phyloP scores from a whole-genome alignment of 1,140 invertebrate genomes.

The Drosophila parvula region DNA sequence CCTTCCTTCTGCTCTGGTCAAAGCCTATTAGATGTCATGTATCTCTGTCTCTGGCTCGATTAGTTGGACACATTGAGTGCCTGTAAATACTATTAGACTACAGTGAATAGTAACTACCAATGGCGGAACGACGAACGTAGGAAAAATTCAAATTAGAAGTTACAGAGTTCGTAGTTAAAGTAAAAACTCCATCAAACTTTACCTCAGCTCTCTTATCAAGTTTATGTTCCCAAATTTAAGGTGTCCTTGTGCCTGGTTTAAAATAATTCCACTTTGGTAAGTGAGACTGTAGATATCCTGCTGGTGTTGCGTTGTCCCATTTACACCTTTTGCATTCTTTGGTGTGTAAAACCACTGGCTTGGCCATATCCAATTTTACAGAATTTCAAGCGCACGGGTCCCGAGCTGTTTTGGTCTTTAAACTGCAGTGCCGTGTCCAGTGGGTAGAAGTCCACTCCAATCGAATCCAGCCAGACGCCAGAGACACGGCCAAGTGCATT shows the following conservation, averaged over 20 bases:
- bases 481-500: slow-evolving; percentile 64
- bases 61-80: slow-evolving; percentile 51
- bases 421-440: slow-evolving; percentile 42
- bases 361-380: slow-evolving; percentile 66
- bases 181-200: too few species aligned
- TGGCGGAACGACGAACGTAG: neutral
- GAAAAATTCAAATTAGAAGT: neutral
- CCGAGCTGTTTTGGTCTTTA: slow-evolving; percentile 49
- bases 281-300: slow-evolving; percentile 10
- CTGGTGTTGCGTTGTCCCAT: slow-evolving; percentile 13
- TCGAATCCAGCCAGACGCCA: slow-evolving; percentile 39
- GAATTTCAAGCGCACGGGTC: slow-evolving; percentile 56
- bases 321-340: slow-evolving; percentile 59
- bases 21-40: slow-evolving; percentile 45
- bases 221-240: too few species aligned
- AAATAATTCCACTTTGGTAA: neutral
- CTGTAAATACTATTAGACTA: slow-evolving; percentile 43
- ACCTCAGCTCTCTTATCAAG: too few species aligned
- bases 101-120: neutral
- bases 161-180: too few species aligned
- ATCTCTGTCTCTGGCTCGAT: slow-evolving; percentile 50
- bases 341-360: slow-evolving; percentile 46
- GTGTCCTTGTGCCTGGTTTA: neutral
- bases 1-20: slow-evolving; percentile 10
- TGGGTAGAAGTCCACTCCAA: slow-evolving; percentile 20